Conservation (phyloP, 2,888 invertebrate genomes). For the Opisthograptis luteolata region DNA sequence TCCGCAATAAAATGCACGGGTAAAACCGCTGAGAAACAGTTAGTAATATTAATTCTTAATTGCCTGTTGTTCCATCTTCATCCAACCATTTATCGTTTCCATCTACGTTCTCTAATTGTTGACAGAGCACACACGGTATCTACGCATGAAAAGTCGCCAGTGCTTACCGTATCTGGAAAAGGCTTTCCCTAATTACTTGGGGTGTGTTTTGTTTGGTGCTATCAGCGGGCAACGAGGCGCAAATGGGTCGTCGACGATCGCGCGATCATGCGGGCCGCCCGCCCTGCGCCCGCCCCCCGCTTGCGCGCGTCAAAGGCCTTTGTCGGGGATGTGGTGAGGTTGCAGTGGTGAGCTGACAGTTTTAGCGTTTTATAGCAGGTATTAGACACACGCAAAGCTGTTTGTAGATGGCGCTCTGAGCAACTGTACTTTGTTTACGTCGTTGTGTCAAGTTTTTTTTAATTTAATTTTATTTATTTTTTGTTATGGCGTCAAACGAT, state of each 20-base stretch:
- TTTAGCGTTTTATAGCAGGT: conserved; percentile 41
- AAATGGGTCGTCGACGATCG: conserved; percentile 80
- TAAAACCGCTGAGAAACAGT: too few relatives aligned
- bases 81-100: neutral
- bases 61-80: neutral
- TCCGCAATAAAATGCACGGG: too few relatives aligned
- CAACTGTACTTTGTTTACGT: too few relatives aligned
- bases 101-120: conserved; percentile 9
- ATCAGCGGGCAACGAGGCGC: conserved; percentile 83
- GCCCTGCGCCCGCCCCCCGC: conserved; percentile 56
- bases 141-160: conserved; percentile 57
- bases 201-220: conserved; percentile 83
- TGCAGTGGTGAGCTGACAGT: conserved; percentile 48
- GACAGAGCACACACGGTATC: conserved; percentile 25
- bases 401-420: too few relatives aligned
- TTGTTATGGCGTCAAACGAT: too few relatives aligned
- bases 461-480: too few relatives aligned
- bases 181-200: conserved; percentile 83
- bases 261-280: conserved; percentile 82
- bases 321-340: conserved; percentile 57
- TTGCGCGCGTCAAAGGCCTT: conserved; percentile 79
- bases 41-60: neutral
- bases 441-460: too few relatives aligned
- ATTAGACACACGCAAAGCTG: too few relatives aligned
- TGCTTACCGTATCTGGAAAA: conserved; percentile 81